Conservation (phyloP, 2,888 invertebrate genomes). For the Rhagium mordax region DNA sequence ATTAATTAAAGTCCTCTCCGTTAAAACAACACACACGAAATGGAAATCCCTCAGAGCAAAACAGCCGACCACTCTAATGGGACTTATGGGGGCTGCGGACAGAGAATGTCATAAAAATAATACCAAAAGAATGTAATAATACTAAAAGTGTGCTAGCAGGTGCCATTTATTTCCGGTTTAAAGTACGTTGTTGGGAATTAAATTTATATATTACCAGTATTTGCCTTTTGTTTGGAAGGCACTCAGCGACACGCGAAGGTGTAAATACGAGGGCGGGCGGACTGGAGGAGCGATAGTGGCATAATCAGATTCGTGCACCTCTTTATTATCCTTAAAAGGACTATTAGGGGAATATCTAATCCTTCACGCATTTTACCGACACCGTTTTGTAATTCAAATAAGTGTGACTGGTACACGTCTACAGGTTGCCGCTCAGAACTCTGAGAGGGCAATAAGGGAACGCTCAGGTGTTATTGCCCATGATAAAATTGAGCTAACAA, state of each 20-base stretch:
- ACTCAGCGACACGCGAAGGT: background rate
- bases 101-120: conserved; percentile 29
- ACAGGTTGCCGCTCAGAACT: conserved; percentile 7
- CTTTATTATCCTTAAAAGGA: background rate
- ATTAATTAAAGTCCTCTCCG: conserved; percentile 18
- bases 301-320: background rate
- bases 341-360: background rate
- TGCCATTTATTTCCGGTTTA: conserved; percentile 21
- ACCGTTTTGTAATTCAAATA: background rate
- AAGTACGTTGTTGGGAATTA: conserved; percentile 24
- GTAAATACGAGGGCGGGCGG: conserved; percentile 1
- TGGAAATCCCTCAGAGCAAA: conserved; percentile 12
- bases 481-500: too few species aligned
- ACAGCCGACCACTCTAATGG: conserved; percentile 19
- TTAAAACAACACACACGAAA: conserved; percentile 17
- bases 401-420: background rate
- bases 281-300: background rate
- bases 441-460: background rate
- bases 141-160: conserved; percentile 24
- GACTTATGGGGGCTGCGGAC: conserved; percentile 26
- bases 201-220: conserved; percentile 23
- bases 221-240: conserved; percentile 12
- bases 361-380: background rate
- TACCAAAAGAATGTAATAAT: conserved; percentile 26
- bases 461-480: too few species aligned